phyloP scores from a whole-genome alignment of 2,797 vertebrate genomes.

The Astyanax mexicanus region DNA sequence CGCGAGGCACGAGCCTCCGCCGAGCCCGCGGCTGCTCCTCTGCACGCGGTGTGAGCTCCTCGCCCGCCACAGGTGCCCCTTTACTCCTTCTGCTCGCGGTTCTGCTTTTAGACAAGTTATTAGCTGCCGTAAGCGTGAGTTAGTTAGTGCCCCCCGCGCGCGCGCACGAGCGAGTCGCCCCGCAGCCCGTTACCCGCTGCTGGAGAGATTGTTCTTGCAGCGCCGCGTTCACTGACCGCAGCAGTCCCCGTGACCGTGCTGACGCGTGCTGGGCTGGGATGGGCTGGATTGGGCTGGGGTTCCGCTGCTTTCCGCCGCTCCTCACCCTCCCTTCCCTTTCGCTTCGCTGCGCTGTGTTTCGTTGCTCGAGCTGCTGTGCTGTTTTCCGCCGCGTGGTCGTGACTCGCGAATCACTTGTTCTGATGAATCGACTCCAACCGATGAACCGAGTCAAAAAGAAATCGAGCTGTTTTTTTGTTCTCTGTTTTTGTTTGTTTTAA shows the following conservation, averaged over 20 bases:
- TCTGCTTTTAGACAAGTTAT: neutral
- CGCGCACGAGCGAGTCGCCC: neutral
- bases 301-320: neutral
- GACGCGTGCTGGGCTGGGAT: too few relatives aligned
- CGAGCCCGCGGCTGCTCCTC: too few relatives aligned
- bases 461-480: too few relatives aligned
- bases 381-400: neutral
- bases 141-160: too few relatives aligned
- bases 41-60: neutral
- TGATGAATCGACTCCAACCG: neutral
- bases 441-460: neutral
- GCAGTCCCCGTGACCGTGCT: fast-evolving
- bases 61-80: slow-evolving; percentile 11
- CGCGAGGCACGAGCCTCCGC: too few relatives aligned
- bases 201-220: slow-evolving; percentile 13
- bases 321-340: too few relatives aligned
- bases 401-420: neutral
- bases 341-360: too few relatives aligned
- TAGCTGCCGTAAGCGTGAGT: too few relatives aligned
- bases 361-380: neutral
- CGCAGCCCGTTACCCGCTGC: neutral
- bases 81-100: neutral
- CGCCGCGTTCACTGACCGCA: slow-evolving; percentile 15
- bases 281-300: too few relatives aligned
- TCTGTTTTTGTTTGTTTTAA: too few relatives aligned